These are phyloP conservation scores for Himalopsyche anomala DNA, from an alignment of 2,888 invertebrate species.

Conservation along the genomic window DNA sequence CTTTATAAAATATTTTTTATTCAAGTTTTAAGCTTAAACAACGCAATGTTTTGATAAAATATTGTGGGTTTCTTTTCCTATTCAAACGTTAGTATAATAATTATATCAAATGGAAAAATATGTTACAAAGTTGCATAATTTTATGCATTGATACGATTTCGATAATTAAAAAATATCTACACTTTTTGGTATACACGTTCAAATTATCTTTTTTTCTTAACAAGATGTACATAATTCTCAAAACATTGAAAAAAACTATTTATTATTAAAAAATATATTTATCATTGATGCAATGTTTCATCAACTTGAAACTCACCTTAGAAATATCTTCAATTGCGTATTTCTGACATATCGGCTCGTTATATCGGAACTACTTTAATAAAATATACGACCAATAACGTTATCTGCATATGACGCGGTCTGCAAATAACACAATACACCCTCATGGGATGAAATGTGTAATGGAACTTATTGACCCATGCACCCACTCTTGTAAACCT, in stretches of 20 bases:
- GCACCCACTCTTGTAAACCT: conserved; percentile 57
- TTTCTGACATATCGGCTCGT: background rate
- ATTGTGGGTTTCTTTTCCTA: too few species aligned
- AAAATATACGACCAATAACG: conserved; percentile 21
- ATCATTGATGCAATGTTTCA: background rate
- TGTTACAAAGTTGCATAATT: too few species aligned
- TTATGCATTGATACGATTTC: too few species aligned
- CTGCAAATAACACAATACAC: conserved; percentile 44
- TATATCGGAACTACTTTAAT: background rate
- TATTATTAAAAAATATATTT: too few species aligned
- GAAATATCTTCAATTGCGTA: background rate
- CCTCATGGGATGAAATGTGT: conserved; percentile 53
- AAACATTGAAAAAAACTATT: too few species aligned
- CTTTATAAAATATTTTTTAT: background rate
- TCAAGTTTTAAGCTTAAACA: background rate
- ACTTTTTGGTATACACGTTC: too few species aligned
- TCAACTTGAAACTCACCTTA: background rate
- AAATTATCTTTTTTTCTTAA: too few species aligned
- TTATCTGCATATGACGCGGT: conserved; percentile 17
- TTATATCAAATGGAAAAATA: too few species aligned
- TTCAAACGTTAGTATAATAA: too few species aligned
- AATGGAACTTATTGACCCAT: conserved; percentile 54
- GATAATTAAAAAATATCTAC: too few species aligned
- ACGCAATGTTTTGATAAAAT: background rate
- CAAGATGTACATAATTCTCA: too few species aligned